phyloP scores from a whole-genome alignment of 2,113 vertebrate species.

The Mustela lutreola region DNA sequence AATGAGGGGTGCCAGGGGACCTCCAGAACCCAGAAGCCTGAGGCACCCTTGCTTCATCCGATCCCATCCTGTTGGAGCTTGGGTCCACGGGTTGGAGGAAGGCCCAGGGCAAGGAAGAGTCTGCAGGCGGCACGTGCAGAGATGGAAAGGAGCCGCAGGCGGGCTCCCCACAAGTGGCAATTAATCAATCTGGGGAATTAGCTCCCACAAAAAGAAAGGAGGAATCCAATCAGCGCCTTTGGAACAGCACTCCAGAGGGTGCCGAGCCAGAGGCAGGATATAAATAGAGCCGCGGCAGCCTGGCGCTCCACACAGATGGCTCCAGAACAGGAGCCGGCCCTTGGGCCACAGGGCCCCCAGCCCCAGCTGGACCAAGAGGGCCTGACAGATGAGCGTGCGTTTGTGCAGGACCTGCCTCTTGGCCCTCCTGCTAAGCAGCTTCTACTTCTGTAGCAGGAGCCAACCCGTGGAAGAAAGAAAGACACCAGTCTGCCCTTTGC shows the following conservation, averaged over 20 bases:
- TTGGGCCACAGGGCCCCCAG: neutral
- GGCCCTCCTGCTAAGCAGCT: neutral
- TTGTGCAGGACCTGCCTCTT: neutral
- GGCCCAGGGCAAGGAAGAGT: neutral
- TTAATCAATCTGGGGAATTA: constrained; percentile 81
- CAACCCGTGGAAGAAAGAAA: neutral
- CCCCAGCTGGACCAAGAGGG: neutral
- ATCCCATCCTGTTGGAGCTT: neutral
- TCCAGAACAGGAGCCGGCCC: neutral
- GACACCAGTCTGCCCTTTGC: neutral
- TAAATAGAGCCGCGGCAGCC: constrained; percentile 55
- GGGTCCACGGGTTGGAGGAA: neutral
- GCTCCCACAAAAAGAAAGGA: constrained; percentile 77
- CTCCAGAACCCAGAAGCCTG: neutral
- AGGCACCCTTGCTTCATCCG: neutral
- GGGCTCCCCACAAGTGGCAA: constrained; percentile 67
- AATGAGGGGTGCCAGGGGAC: neutral
- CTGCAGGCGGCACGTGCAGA: neutral
- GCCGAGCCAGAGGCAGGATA: constrained; percentile 4
- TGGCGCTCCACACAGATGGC: constrained; percentile 6
- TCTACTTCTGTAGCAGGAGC: neutral
- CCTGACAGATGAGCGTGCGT: neutral
- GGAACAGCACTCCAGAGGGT: constrained; percentile 53
- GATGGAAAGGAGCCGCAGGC: neutral
- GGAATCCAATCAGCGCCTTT: constrained; percentile 48